These are phyloP conservation scores for Gobius niger DNA, from an alignment of 2,113 vertebrate genomes.

Conservation along the genomic window DNA sequence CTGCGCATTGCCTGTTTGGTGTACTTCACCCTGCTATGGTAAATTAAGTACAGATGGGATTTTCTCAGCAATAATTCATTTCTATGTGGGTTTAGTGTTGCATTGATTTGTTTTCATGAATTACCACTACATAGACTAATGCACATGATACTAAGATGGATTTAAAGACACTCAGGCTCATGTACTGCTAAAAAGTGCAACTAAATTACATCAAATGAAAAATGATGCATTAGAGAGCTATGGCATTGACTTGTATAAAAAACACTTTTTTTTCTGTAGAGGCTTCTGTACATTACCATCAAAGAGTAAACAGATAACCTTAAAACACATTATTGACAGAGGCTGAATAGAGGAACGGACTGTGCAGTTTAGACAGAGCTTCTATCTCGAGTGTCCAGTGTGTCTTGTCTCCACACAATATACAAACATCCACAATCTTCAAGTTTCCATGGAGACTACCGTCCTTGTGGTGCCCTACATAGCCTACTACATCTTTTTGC, in stretches of 20 bases:
- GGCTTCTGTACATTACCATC: constrained; percentile 6
- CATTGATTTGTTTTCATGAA: constrained; percentile 11
- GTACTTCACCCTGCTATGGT: constrained; percentile 29
- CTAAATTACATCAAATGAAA: constrained; percentile 1
- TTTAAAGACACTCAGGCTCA: constrained; percentile 45
- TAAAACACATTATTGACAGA: not conserved
- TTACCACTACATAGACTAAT: constrained; percentile 20
- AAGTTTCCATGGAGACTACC: constrained; percentile 67
- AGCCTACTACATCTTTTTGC: constrained; percentile 22
- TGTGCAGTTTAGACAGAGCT: constrained; percentile 7
- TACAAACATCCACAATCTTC: constrained; percentile 44
- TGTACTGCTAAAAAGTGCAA: constrained; percentile 9
- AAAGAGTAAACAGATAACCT: constrained; percentile 1
- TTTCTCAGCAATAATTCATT: constrained; percentile 44
- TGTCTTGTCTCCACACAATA: constrained; percentile 13
- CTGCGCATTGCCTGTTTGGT: constrained; percentile 23
- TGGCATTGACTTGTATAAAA: not conserved
- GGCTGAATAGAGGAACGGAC: not conserved
- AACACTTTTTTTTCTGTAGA: not conserved
- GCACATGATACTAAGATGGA: constrained; percentile 36
- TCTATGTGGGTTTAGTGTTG: constrained; percentile 31
- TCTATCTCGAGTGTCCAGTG: not conserved
- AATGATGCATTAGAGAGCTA: not conserved
- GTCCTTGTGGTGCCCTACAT: constrained; percentile 29
- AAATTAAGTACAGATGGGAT: constrained; percentile 50